These are phyloP conservation scores for Loxodonta africana DNA, from an alignment of 2,113 vertebrate species.

Conservation along the genomic window DNA sequence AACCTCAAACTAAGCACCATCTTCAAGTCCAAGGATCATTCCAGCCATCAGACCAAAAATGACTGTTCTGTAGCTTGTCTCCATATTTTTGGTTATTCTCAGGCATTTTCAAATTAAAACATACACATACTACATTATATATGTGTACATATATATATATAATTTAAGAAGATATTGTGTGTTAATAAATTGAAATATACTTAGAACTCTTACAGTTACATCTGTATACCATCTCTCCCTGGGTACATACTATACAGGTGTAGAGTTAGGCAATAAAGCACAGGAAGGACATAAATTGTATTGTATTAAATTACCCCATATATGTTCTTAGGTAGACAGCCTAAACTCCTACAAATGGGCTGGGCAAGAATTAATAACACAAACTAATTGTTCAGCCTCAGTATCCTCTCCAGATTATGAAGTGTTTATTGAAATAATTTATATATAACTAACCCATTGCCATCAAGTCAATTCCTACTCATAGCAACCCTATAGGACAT, in stretches of 20 bases:
- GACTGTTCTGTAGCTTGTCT: neutral
- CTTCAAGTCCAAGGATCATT: neutral
- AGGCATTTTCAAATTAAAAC: neutral
- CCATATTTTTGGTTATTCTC: neutral
- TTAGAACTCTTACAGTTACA: neutral
- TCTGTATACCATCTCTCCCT: neutral
- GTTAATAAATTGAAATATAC: neutral
- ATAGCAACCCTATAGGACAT: no score
- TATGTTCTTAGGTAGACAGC: neutral
- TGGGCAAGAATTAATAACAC: neutral
- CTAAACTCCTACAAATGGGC: neutral
- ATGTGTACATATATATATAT: neutral
- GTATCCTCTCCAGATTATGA: constrained; percentile 1
- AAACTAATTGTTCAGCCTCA: neutral
- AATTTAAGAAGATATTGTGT: neutral
- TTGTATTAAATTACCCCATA: neutral
- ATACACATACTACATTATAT: neutral
- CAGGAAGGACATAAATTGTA: neutral
- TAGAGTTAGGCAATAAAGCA: neutral
- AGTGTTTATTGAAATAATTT: constrained; percentile 3
- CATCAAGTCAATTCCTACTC: no score
- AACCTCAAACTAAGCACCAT: neutral
- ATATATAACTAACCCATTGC: no score
- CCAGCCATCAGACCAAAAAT: neutral
- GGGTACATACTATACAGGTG: neutral